Base-by-base conservation (phyloP, 2,888 invertebrate genomes). In the Bibio marci region DNA sequence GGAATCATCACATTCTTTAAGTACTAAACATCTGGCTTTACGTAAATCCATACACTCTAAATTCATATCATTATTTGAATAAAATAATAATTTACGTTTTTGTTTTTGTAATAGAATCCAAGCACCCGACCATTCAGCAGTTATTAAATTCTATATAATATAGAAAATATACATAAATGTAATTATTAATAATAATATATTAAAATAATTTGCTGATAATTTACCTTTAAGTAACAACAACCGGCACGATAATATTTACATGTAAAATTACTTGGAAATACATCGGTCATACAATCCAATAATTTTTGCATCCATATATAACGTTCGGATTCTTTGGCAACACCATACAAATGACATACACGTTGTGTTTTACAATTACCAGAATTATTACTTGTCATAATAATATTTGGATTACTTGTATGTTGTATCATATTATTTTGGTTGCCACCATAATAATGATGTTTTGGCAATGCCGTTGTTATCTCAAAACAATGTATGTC, bases 221-320 rank as follows among this genome's bases (percentile, higher is more conserved):
- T 33, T 47, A 75, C 76, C 72, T 73, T 78, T 44, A 86, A 61
- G 54, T 79, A 85, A 47, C 80, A 80, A 83, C 85, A 86, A 18
- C 86, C 86, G 46, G 77, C 76, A 51, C 81, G 64, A 13, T 74
- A 76, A 49, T 73, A 79, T 52, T 81, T 79, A 2, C 77, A 66
- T 0, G 76, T 73, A 43, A 79, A 71, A 50, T 73, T 75, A 1
- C 70, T 59, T 2, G 79, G 73, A 53, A 79, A 74, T n/a, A 68
- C 66, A 22, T 67, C 65, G 1, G 80, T 80, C 15, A 82, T 58
- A 48, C 76, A 73, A 55, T 85, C 81, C 2, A 80, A 67, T 17
- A 86, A 66, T 53, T 77, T 79, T 54, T 83, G 83, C 59, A 82
- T 78, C 86, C 86, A 87, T 42, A 73, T 55, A 39, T 66, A 54